Evolutionary conservation across 1,140 invertebrate species (phyloP), one percentile per base, ranked within the genome.

Genomic region (Pygmarrhopalites habei): DNA sequence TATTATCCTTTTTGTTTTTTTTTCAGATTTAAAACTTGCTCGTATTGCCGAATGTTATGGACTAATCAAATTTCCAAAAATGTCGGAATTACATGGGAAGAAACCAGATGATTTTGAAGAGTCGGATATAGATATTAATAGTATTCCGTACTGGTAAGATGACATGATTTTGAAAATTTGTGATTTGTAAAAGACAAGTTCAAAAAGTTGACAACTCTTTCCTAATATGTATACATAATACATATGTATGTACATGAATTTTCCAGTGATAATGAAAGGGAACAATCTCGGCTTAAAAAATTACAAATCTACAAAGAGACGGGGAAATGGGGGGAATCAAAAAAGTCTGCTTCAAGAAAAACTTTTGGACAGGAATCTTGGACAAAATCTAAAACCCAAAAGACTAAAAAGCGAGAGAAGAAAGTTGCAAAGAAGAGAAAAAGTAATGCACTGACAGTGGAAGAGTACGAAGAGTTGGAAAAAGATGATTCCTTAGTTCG

Each of bases 71-170:
- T 77, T 98, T 67, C 95, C 95, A 0, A 84, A 86, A 74, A 98
- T 98, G 94, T 92, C 94, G 0, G 95, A 99, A 79, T 75, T 95
- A 0, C 92, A 88, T 73, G 82, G 83, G 39, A 80, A 81, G 61
- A 80, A 84, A 69, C 75, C 82, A 1, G 76, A 79, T 10, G 83
- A 82, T 67, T 95, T 95, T 74, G 66, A 79, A 15, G 77, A 81
- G 15, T 78, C 82, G 0, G 77, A 82, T 15, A 77, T 92, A 23
- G 86, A 96, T 76, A 76, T 86, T 4, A 88, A 89, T 72, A 78
- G 75, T 19, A 86, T 98, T 66, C 77, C 83, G 19, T 98, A 92
- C 73, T 88, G 82, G 78, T 79, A 72, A 73, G 67, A 57, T 19
- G 30, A 57, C n/a, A n/a, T n/a, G n/a, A n/a, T n/a, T n/a, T n/a